Conservation (phyloP, 2,113 vertebrate species). For the Sturnus vulgaris region DNA sequence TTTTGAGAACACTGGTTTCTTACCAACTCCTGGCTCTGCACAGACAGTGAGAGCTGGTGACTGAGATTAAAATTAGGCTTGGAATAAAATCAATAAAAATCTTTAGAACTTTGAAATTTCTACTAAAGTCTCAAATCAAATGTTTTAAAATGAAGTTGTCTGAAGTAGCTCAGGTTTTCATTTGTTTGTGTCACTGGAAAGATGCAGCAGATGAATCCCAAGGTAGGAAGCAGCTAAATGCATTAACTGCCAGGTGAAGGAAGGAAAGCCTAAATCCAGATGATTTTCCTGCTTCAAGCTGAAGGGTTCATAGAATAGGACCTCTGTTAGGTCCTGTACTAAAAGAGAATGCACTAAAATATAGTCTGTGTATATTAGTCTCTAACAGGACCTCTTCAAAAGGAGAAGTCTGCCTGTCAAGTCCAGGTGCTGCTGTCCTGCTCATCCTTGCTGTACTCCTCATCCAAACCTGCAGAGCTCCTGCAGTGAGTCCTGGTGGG, state of each 20-base stretch:
- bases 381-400: background rate
- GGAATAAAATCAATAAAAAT: background rate
- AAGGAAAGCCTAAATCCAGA: background rate
- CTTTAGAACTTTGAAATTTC: background rate
- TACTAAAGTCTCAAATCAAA: background rate
- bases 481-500: background rate
- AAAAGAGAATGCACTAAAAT: no score
- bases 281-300: background rate
- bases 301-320: background rate
- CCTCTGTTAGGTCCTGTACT: background rate
- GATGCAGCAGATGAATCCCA: background rate
- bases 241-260: background rate
- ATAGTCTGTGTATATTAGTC: no score
- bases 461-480: background rate
- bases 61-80: background rate
- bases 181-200: conserved; percentile 11
- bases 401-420: background rate
- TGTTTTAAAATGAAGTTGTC: background rate
- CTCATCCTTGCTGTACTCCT: background rate
- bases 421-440: background rate
- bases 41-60: background rate
- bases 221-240: conserved; percentile 1
- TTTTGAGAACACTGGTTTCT: background rate
- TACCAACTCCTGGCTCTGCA: background rate
- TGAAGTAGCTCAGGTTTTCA: background rate